Evolutionary conservation across 2,113 vertebrate species (phyloP).

Genomic region (Oenanthe melanoleuca): DNA sequence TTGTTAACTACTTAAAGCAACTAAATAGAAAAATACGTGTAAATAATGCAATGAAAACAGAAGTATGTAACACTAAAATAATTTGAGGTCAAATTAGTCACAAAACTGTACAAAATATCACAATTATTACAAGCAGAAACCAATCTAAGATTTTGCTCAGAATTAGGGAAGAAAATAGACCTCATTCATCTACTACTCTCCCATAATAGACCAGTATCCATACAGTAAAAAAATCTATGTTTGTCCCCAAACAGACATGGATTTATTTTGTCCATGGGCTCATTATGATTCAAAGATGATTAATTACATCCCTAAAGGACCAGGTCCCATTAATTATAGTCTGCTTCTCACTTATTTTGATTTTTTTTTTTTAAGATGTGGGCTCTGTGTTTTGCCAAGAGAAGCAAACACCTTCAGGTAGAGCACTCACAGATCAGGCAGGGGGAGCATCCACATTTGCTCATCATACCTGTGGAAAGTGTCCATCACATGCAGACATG

Average conservation of each 20-base stretch:
- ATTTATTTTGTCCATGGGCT: not conserved
- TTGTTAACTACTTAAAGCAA: constrained; percentile 3
- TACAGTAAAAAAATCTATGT: not conserved
- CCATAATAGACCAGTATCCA: not conserved
- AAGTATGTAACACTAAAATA: not conserved
- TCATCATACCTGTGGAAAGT: not conserved
- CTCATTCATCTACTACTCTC: not conserved
- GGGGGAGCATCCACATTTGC: not conserved
- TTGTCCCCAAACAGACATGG: not conserved
- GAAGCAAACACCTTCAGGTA: not conserved
- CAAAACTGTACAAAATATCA: not conserved
- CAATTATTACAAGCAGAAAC: not conserved
- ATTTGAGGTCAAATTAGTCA: constrained; percentile 1
- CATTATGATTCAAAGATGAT: not conserved
- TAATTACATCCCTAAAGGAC: not conserved
- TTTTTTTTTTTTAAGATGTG: not conserved
- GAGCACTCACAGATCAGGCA: not conserved
- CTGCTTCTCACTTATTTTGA: not conserved
- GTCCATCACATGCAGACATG: not conserved
- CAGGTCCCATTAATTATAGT: not conserved
- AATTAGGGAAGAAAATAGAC: not conserved
- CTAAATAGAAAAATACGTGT: not conserved
- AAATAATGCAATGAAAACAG: not conserved
- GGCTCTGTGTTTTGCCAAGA: not conserved
- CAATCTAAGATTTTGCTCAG: not conserved